Base-by-base conservation (phyloP, 2,888 invertebrate species). In the Lithophane leautieri region DNA sequence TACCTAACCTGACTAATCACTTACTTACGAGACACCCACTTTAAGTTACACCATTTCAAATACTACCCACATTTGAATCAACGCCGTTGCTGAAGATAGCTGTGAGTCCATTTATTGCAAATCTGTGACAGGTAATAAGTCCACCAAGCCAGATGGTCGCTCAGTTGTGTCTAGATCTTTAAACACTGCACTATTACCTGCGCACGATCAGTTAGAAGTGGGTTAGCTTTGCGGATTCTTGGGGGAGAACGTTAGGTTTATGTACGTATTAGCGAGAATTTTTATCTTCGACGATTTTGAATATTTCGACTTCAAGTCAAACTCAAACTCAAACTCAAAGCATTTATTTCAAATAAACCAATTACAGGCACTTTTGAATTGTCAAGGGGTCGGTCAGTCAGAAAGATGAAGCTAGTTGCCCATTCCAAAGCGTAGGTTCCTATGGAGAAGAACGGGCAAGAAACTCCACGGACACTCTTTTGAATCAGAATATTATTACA, bases 111-210 rank as follows among this genome's bases (percentile, higher is more conserved):
- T 83, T 60, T 70, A 70, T 70, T 54, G 42, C 42, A 4, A 70
- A 6, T 54, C 47, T 58, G 60, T 56, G 81, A 84, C 81, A 80
- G 71, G 47, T 70, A 79, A 42, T 73, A 81, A 81, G 62, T 80
- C 68, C 42, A 81, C 76, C 62, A 81, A 70, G 56, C 68, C 72
- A 73, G 81, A 81, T 81, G 76, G 85, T 61, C 65, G 76, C 44
- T 71, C 70, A 76, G 56, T 84, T 76, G 82, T 83, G 85, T 74
- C 80, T 66, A 58, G 80, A 71, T 70, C 58, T 81, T 70, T 71
- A 78, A 70, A 70, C 61, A 52, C 58, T 50, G n/a, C 19, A n/a
- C 61, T 42, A 80, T 71, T 84, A 73, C 60, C 42, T 54, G 68
- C 62, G 70, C 85, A 83, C 85, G 82, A 84, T 71, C 66, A 71